Conservation (phyloP, 2,797 vertebrate species). For the Holocentrus rufus region DNA sequence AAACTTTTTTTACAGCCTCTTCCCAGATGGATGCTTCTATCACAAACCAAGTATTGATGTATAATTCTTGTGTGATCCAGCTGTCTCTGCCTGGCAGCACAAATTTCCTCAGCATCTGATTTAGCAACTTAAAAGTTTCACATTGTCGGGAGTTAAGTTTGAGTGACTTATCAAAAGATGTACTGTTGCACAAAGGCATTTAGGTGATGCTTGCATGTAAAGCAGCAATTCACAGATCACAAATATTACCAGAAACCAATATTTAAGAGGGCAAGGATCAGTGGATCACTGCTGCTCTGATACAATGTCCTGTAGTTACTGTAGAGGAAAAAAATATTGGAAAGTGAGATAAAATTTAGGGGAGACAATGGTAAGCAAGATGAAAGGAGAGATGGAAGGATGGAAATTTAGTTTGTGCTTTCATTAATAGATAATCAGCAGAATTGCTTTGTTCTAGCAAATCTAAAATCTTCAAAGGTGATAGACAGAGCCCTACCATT, state of each 20-base stretch:
- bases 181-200: background rate
- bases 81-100: background rate
- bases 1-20: background rate
- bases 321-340: no score
- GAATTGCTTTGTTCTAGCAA: constrained; percentile 20
- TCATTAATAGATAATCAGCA: constrained; percentile 11
- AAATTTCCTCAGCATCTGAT: constrained; percentile 7
- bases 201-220: background rate
- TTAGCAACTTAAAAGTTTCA: background rate
- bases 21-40: constrained; percentile 8
- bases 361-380: no score
- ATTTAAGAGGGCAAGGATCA: background rate
- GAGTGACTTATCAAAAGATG: constrained; percentile 3
- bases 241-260: background rate
- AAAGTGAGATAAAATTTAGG: no score
- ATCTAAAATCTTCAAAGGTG: constrained; percentile 25
- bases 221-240: background rate
- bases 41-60: constrained; percentile 2
- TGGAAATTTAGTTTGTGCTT: background rate
- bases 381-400: background rate
- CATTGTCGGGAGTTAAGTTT: constrained; percentile 6
- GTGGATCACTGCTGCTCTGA: background rate
- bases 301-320: background rate
- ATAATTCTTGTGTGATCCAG: constrained; percentile 15
- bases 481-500: background rate